These are phyloP conservation scores for Acrossocheilus wenchowensis DNA, from an alignment of 2,797 vertebrate genomes.

Conservation along the genomic window DNA sequence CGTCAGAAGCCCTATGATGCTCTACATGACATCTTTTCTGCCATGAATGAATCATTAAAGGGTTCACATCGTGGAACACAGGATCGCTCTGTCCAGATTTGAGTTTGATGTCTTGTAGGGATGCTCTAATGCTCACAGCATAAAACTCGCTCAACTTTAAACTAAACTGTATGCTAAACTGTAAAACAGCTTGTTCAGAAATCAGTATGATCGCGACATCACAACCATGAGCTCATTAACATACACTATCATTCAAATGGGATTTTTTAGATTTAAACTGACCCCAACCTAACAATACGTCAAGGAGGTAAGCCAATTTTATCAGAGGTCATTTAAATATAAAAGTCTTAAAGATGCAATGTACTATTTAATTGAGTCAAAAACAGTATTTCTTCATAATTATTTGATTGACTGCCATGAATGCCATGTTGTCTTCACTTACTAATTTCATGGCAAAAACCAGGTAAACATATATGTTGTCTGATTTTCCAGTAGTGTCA, in stretches of 20 bases:
- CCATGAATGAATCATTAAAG: slow-evolving; percentile 5
- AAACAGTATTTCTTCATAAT: background rate
- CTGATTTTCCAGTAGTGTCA: background rate
- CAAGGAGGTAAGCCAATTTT: background rate
- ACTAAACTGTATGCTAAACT: background rate
- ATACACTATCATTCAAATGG: background rate
- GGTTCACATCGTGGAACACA: background rate
- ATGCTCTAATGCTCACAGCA: background rate
- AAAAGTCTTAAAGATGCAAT: background rate
- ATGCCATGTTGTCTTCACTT: too few species aligned
- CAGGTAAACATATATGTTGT: background rate
- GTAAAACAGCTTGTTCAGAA: background rate
- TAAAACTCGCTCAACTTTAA: background rate
- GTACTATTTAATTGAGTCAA: background rate
- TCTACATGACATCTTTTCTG: background rate
- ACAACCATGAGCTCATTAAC: background rate
- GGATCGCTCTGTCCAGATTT: background rate
- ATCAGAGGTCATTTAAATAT: background rate
- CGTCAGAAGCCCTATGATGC: background rate
- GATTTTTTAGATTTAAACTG: background rate
- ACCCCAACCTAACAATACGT: background rate
- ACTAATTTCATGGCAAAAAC: background rate
- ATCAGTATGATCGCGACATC: background rate
- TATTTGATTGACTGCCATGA: background rate
- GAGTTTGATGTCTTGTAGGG: background rate